These are phyloP conservation scores for Diogma glabrata DNA, from an alignment of 2,888 invertebrate genomes.

Conservation along the genomic window DNA sequence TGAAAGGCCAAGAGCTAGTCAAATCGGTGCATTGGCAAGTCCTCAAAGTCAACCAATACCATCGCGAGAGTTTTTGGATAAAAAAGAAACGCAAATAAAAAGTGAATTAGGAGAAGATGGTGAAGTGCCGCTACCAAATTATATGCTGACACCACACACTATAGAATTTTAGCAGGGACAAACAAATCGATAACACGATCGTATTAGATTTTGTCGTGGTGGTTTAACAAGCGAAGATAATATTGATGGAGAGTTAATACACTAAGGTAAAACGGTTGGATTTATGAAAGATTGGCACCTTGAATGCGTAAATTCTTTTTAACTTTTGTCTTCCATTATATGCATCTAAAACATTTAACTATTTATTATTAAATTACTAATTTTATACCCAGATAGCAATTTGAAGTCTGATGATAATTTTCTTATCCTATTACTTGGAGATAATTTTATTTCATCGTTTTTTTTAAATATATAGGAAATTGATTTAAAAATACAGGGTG, in stretches of 20 bases:
- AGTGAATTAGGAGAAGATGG: constrained; percentile 51
- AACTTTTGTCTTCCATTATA: too few species aligned
- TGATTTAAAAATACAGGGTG: too few species aligned
- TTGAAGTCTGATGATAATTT: too few species aligned
- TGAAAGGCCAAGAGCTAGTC: constrained; percentile 71
- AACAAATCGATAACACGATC: constrained; percentile 88
- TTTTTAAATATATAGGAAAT: too few species aligned
- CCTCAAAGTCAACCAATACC: constrained; percentile 67
- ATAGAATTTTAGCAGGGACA: constrained; percentile 99
- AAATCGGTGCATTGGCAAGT: constrained; percentile 80
- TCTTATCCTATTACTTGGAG: too few species aligned
- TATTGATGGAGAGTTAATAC: constrained; percentile 53
- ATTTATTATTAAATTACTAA: too few species aligned
- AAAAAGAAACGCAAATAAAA: constrained; percentile 54
- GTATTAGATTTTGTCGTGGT: constrained; percentile 69
- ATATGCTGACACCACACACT: constrained; percentile 61
- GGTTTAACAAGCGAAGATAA: constrained; percentile 35
- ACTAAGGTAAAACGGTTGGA: constrained; percentile 80
- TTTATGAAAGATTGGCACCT: constrained; percentile 81
- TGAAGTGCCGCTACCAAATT: constrained; percentile 69
- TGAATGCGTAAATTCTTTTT: constrained; percentile 38
- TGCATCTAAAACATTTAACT: too few species aligned
- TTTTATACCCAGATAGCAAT: too few species aligned
- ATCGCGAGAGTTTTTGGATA: constrained; percentile 56
- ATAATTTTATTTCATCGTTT: too few species aligned